Conservation (phyloP, 2,888 invertebrate genomes). For the Xestobium rufovillosum region DNA sequence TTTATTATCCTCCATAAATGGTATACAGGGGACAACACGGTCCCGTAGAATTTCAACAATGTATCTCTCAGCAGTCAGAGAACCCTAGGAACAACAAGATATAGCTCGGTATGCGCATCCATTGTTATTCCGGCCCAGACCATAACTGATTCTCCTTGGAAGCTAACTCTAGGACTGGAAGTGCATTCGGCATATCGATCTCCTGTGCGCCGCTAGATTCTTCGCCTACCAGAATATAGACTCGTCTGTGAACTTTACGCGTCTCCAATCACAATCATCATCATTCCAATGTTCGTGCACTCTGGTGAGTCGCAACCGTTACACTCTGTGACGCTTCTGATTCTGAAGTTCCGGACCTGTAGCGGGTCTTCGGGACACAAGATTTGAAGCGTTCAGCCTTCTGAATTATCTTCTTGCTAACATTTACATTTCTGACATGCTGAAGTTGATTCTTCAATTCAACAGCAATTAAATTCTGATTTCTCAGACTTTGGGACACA, state of each 20-base stretch:
- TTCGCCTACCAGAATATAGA: background rate
- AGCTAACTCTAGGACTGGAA: background rate
- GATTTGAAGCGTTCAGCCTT: constrained; percentile 1
- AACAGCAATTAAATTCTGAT: constrained; percentile 1
- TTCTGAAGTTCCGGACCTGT: constrained; percentile 3
- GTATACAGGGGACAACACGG: constrained; percentile 1
- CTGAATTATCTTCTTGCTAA: background rate
- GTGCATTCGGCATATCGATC: constrained; percentile 3
- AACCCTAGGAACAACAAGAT: constrained; percentile 3
- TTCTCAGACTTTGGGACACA: constrained; percentile 1
- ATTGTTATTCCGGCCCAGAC: background rate
- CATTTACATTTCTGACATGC: constrained; percentile 3
- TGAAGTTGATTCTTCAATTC: background rate
- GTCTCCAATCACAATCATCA: no score
- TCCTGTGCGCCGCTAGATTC: background rate
- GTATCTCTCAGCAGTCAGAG: constrained; percentile 3
- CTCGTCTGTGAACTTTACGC: no score
- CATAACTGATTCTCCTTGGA: constrained; percentile 1
- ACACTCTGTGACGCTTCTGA: constrained; percentile 1
- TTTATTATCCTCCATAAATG: no score
- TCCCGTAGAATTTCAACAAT: background rate
- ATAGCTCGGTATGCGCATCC: constrained; percentile 1
- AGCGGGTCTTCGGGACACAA: no score
- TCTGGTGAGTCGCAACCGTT: constrained; percentile 1
- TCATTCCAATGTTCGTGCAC: constrained; percentile 1